These are phyloP conservation scores for Thalassophryne amazonica DNA, from an alignment of 2,797 vertebrate genomes.

Conservation along the genomic window DNA sequence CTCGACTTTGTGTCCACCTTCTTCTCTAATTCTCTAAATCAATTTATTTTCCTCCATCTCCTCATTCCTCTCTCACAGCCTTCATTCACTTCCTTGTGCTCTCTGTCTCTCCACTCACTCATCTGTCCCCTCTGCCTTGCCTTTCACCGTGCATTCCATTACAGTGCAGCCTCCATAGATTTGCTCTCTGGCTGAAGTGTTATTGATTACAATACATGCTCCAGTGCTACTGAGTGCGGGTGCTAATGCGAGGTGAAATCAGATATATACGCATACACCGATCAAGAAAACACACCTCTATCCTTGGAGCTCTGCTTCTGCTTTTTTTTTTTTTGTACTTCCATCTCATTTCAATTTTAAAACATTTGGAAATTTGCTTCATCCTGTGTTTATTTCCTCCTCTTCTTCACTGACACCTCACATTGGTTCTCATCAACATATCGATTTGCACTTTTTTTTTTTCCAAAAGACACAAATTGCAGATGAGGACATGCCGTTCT, in stretches of 20 bases:
- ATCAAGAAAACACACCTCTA: not conserved
- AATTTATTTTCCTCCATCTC: conserved; percentile 18
- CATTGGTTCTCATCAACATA: conserved; percentile 30
- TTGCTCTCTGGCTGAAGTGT: conserved; percentile 75
- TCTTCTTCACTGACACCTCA: conserved; percentile 17
- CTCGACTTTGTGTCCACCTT: conserved; percentile 9
- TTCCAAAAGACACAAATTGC: conserved; percentile 14
- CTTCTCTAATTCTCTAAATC: conserved; percentile 27
- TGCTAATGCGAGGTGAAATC: conserved; percentile 27
- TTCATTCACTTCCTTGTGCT: conserved; percentile 42
- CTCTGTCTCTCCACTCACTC: conserved; percentile 33
- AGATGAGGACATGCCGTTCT: conserved; percentile 25
- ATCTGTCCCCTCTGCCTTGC: conserved; percentile 43
- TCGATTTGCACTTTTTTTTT: conserved; percentile 22
- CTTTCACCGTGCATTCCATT: conserved; percentile 66
- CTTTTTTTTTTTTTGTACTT: conserved; percentile 5
- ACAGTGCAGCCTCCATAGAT: conserved; percentile 71
- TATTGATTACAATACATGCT: conserved; percentile 76
- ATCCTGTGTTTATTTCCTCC: conserved; percentile 6
- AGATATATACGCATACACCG: conserved; percentile 14
- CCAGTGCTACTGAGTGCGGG: conserved; percentile 53
- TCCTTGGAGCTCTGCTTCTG: not conserved
- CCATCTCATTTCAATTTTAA: conserved; percentile 21
- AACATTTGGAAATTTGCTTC: conserved; percentile 15
- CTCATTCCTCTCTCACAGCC: conserved; percentile 15